Evolutionary conservation across 1,140 invertebrate species (phyloP).

Genomic region (Pseudomyrmex pallidus): DNA sequence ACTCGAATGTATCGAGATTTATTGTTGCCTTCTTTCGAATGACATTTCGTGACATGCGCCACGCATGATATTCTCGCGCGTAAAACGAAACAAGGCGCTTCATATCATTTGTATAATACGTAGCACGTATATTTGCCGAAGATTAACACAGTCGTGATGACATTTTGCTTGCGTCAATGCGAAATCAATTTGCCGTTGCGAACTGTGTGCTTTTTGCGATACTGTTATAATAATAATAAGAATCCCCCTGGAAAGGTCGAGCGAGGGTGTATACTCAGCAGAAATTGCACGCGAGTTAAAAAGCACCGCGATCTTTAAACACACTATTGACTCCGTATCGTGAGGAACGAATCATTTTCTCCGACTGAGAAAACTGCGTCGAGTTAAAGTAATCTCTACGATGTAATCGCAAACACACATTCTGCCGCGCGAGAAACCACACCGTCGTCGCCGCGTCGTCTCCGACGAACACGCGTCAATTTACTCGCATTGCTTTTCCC

Average conservation of each 20-base stretch:
- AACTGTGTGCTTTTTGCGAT: constrained; percentile 21
- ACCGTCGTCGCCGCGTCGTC: background rate
- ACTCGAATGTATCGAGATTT: no score
- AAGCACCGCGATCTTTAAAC: constrained; percentile 36
- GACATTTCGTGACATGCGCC: constrained; percentile 4
- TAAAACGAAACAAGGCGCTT: constrained; percentile 11
- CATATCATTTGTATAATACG: constrained; percentile 1
- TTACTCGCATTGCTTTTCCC: constrained; percentile 18
- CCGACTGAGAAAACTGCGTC: constrained; percentile 26
- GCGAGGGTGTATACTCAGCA: background rate
- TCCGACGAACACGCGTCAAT: constrained; percentile 39
- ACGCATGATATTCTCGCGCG: background rate
- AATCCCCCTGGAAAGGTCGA: constrained; percentile 28
- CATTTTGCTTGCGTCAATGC: constrained; percentile 35
- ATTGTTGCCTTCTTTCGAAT: background rate
- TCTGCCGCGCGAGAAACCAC: background rate
- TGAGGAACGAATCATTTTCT: constrained; percentile 36
- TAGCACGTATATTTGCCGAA: constrained; percentile 1
- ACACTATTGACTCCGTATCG: constrained; percentile 36
- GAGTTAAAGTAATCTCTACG: constrained; percentile 26
- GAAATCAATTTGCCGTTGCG: constrained; percentile 41
- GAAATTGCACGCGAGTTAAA: constrained; percentile 36
- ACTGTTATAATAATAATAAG: constrained; percentile 48
- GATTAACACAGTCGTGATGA: constrained; percentile 35
- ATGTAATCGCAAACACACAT: constrained; percentile 31